Evolutionary conservation across 2,888 invertebrate genomes (phyloP).

Genomic region (Augochlorella aurata): DNA sequence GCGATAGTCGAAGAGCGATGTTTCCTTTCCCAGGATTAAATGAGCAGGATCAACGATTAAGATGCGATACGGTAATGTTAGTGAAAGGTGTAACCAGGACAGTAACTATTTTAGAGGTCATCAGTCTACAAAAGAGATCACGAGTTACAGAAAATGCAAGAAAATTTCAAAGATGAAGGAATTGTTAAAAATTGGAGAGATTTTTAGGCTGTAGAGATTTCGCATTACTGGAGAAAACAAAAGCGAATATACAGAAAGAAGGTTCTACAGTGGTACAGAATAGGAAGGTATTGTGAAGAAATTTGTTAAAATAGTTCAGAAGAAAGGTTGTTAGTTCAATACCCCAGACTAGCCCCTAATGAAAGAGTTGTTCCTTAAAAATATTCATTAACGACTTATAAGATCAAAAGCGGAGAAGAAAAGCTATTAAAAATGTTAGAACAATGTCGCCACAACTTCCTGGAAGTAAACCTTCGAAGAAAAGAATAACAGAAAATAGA

Average conservation of each 20-base stretch:
- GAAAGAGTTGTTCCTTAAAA: not conserved
- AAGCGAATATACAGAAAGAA: not conserved
- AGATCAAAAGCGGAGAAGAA: not conserved
- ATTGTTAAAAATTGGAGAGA: not conserved
- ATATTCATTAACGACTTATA: not conserved
- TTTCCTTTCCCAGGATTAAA: not conserved
- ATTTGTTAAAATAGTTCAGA: not conserved
- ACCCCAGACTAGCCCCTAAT: too few relatives aligned
- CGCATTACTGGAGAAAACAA: not conserved
- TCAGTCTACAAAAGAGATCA: not conserved
- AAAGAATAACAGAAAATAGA: not conserved
- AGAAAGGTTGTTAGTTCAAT: not conserved
- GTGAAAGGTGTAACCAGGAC: not conserved
- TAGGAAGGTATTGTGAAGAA: not conserved
- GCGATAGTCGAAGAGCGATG: slow-evolving; percentile 9
- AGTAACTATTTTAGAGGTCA: not conserved
- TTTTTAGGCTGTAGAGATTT: not conserved
- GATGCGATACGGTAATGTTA: not conserved
- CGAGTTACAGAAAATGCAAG: not conserved
- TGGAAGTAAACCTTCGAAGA: not conserved
- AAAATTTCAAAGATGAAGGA: not conserved
- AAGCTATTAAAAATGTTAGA: not conserved
- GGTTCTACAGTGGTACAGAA: not conserved
- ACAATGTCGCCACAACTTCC: not conserved
- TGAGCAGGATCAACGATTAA: not conserved